Evolutionary conservation across 2,888 invertebrate species (phyloP).

Genomic region (Chymomyza procnemis): DNA sequence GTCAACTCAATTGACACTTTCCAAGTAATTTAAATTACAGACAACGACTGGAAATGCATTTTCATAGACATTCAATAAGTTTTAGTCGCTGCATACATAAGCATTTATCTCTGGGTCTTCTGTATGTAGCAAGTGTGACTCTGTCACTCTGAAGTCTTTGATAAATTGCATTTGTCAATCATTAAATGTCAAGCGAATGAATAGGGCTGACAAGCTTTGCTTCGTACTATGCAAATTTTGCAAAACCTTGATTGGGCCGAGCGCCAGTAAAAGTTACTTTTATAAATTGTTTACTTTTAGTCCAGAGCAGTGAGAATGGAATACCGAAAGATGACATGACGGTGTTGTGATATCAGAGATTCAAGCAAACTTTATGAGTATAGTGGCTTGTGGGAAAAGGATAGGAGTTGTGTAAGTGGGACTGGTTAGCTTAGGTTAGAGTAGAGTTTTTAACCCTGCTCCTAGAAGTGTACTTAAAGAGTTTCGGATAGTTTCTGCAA

Average conservation of each 20-base stretch:
- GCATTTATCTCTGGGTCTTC: background rate
- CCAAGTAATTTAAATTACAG: conserved; percentile 31
- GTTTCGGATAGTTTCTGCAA: too few species aligned
- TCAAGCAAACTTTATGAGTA: too few species aligned
- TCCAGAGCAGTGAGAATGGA: too few species aligned
- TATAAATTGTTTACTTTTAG: too few species aligned
- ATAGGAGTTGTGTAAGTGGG: too few species aligned
- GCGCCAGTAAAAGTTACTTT: too few species aligned
- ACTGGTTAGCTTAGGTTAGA: too few species aligned
- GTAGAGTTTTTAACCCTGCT: too few species aligned
- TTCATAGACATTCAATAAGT: background rate
- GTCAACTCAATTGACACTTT: conserved; percentile 31
- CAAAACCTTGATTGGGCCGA: background rate
- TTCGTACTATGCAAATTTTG: background rate
- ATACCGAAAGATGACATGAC: too few species aligned
- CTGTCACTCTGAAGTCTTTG: conserved; percentile 21
- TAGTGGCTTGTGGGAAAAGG: too few species aligned
- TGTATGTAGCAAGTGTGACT: background rate
- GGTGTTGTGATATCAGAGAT: too few species aligned
- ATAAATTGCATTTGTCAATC: conserved; percentile 44
- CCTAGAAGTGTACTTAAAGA: too few species aligned
- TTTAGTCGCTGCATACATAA: background rate
- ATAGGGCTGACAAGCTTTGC: background rate
- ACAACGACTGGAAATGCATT: conserved; percentile 27
- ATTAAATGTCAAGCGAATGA: conserved; percentile 38